Evolutionary conservation across 2,888 invertebrate species (phyloP).

Genomic region (Hirtodrosophila confusa): DNA sequence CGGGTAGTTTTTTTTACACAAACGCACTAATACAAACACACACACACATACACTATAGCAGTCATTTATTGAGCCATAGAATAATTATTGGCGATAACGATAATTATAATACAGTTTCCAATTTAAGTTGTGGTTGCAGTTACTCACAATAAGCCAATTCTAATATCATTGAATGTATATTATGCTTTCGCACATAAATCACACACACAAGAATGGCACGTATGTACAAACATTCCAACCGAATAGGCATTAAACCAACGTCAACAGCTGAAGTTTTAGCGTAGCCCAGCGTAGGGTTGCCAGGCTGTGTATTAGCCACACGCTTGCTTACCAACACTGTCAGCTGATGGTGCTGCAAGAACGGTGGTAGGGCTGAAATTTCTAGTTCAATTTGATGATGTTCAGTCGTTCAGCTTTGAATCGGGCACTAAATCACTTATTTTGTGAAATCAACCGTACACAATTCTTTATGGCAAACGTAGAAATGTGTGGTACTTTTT

Average conservation of each 20-base stretch:
- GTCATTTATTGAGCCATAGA: conserved; percentile 40
- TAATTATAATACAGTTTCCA: conserved; percentile 31
- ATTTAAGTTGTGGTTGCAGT: conserved; percentile 10
- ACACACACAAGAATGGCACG: conserved; percentile 22
- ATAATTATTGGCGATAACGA: conserved; percentile 46
- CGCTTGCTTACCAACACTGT: conserved; percentile 35
- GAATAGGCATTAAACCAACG: conserved; percentile 37
- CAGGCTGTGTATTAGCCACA: not conserved
- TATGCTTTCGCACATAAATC: conserved; percentile 7
- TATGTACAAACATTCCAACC: conserved; percentile 33
- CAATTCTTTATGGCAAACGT: too few species aligned
- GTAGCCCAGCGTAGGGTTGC: conserved; percentile 30
- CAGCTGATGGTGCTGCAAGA: conserved; percentile 46
- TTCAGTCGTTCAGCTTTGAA: too few species aligned
- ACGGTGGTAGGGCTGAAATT: conserved; percentile 9
- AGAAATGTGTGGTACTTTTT: too few species aligned
- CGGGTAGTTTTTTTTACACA: conserved; percentile 35
- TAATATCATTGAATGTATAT: conserved; percentile 10
- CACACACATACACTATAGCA: conserved; percentile 23
- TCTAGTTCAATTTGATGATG: too few species aligned
- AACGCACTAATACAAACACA: conserved; percentile 1
- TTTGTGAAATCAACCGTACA: too few species aligned
- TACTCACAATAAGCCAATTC: conserved; percentile 12
- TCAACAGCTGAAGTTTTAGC: conserved; percentile 51
- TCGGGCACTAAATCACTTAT: too few species aligned